phyloP scores from a whole-genome alignment of 2,888 invertebrate genomes.

The Formica aserva region DNA sequence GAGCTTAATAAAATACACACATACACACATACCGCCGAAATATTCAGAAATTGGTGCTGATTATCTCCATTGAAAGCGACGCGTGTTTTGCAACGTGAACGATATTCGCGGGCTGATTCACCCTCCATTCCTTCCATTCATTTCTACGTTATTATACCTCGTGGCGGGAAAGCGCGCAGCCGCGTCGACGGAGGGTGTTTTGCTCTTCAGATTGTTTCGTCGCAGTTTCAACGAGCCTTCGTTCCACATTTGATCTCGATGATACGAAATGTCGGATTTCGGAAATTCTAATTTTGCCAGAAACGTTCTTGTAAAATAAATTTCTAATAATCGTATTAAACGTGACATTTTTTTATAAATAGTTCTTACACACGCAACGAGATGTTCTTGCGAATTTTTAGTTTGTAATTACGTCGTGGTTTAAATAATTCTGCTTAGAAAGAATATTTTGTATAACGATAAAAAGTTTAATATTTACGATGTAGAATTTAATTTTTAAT shows the following conservation, averaged over 20 bases:
- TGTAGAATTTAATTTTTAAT: not conserved
- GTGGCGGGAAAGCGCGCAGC: constrained; percentile 51
- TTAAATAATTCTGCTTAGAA: not conserved
- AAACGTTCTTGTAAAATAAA: not conserved
- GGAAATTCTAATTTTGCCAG: not conserved
- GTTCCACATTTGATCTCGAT: constrained; percentile 37
- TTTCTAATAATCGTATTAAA: not conserved
- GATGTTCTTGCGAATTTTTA: not conserved
- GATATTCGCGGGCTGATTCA: constrained; percentile 40
- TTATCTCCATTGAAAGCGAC: constrained; percentile 12
- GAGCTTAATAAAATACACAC: not conserved
- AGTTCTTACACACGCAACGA: not conserved
- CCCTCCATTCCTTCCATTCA: constrained; percentile 47
- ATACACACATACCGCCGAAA: not conserved
- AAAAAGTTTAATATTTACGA: not conserved
- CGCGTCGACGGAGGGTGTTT: constrained; percentile 19
- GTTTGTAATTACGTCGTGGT: not conserved
- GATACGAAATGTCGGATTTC: not conserved
- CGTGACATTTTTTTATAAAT: not conserved
- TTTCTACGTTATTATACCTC: constrained; percentile 48
- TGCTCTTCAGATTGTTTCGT: constrained; percentile 38
- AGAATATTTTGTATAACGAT: not conserved
- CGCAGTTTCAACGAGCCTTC: constrained; percentile 36
- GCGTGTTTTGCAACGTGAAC: constrained; percentile 39
- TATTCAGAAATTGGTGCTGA: not conserved